Evolutionary conservation across 2,888 invertebrate species (phyloP).

Genomic region (Acholoe squamosa): DNA sequence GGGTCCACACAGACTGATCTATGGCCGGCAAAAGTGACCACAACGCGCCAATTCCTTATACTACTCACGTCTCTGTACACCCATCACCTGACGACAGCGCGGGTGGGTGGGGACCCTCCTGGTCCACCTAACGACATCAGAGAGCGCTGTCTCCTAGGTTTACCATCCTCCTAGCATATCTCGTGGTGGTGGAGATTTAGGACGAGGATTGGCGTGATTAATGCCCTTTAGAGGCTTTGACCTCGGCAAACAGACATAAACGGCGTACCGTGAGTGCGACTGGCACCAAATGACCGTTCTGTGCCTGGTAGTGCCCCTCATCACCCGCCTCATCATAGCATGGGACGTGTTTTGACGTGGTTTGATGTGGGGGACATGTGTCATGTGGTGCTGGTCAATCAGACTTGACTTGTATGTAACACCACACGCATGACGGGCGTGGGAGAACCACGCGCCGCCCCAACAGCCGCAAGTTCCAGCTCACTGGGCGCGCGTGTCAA

Average conservation of each 20-base stretch:
- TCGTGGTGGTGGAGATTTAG: not conserved
- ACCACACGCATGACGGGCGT: conserved; percentile 1
- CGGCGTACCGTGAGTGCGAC: not conserved
- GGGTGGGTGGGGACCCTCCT: not conserved
- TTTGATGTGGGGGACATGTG: no score
- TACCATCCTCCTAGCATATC: not conserved
- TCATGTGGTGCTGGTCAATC: no score
- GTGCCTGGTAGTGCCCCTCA: no score
- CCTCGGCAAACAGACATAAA: conserved; percentile 22
- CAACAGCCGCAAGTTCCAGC: not conserved
- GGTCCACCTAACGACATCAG: not conserved
- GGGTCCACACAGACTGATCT: not conserved
- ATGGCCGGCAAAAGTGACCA: not conserved
- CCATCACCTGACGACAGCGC: conserved; percentile 11
- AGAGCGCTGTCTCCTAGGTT: not conserved
- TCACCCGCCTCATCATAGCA: no score
- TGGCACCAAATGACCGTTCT: not conserved
- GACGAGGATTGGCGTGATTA: not conserved
- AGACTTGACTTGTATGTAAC: not conserved
- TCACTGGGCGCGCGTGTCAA: not conserved
- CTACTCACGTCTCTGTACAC: conserved; percentile 23
- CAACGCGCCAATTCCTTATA: conserved; percentile 29
- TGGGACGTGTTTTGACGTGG: no score
- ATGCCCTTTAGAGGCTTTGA: not conserved
- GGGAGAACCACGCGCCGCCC: not conserved